phyloP scores from a whole-genome alignment of 2,888 invertebrate species.

The Habrosyne pyritoides region DNA sequence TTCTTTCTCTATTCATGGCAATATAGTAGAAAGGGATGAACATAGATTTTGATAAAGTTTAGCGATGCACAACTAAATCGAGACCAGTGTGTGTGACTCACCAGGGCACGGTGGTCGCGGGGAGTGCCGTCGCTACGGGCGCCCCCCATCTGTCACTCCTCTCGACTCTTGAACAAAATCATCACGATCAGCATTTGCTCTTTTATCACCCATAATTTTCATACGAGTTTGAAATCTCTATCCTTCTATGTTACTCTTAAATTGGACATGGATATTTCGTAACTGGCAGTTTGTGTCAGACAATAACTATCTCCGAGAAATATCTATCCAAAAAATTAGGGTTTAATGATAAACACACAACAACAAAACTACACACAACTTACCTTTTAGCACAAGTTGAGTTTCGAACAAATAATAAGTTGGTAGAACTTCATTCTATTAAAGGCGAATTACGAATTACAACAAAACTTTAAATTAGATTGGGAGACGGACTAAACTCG shows the following conservation, averaged over 20 bases:
- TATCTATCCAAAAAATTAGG: neutral
- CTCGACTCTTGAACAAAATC: constrained; percentile 82
- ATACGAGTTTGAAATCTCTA: neutral
- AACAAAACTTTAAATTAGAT: too few relatives aligned
- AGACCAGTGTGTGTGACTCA: constrained; percentile 58
- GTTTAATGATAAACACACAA: neutral
- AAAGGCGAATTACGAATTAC: too few relatives aligned
- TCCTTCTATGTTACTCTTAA: neutral
- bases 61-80: too few relatives aligned
- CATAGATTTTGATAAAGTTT: too few relatives aligned
- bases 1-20: too few relatives aligned
- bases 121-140: constrained; percentile 65
- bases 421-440: neutral
- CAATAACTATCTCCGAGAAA: neutral
- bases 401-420: neutral
- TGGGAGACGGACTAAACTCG: too few relatives aligned
- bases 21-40: constrained; percentile 13
- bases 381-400: neutral
- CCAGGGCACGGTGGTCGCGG: constrained; percentile 54
- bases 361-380: neutral
- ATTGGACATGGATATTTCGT: neutral
- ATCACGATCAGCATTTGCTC: constrained; percentile 53
- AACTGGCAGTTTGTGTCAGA: neutral
- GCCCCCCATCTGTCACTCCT: constrained; percentile 63
- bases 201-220: constrained; percentile 5